These are phyloP conservation scores for Lutjanus erythropterus DNA, from an alignment of 2,113 vertebrate species.

Conservation along the genomic window DNA sequence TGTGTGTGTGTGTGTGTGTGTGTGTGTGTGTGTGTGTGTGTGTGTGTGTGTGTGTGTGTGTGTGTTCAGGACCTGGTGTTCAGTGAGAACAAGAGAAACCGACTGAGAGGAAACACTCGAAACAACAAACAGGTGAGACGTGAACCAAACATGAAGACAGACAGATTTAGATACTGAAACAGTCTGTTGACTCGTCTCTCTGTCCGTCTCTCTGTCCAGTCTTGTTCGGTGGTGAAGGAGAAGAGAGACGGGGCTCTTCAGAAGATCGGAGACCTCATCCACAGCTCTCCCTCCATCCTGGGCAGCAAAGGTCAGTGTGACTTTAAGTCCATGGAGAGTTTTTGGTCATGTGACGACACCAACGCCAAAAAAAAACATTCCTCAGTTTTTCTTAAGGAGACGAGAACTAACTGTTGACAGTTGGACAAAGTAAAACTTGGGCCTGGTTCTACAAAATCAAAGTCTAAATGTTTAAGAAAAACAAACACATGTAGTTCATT, in stretches of 20 bases:
- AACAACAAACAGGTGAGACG: conserved; percentile 52
- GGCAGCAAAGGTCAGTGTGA: conserved; percentile 88
- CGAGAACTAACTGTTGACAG: too few species aligned
- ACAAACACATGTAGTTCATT: too few species aligned
- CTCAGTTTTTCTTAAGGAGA: too few species aligned
- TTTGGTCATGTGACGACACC: too few species aligned
- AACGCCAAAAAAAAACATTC: too few species aligned
- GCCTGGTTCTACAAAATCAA: too few species aligned
- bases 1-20: conserved; percentile 2
- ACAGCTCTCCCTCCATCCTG: conserved; percentile 88
- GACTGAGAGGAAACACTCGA: conserved; percentile 62
- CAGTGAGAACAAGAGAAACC: conserved; percentile 89
- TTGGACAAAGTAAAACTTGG: too few species aligned
- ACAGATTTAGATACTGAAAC: too few species aligned
- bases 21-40: conserved; percentile 1
- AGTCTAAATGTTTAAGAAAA: too few species aligned
- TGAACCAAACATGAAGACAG: background rate
- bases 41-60: conserved; percentile 12
- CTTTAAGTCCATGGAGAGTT: background rate
- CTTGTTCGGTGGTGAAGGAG: conserved; percentile 65
- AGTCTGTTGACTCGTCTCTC: too few species aligned
- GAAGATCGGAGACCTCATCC: conserved; percentile 89
- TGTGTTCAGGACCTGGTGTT: conserved; percentile 83
- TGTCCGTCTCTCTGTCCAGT: conserved; percentile 20
- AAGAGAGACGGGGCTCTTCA: conserved; percentile 86